Evolutionary conservation across 2,888 invertebrate species (phyloP).

Genomic region (Gerosis bhagava): DNA sequence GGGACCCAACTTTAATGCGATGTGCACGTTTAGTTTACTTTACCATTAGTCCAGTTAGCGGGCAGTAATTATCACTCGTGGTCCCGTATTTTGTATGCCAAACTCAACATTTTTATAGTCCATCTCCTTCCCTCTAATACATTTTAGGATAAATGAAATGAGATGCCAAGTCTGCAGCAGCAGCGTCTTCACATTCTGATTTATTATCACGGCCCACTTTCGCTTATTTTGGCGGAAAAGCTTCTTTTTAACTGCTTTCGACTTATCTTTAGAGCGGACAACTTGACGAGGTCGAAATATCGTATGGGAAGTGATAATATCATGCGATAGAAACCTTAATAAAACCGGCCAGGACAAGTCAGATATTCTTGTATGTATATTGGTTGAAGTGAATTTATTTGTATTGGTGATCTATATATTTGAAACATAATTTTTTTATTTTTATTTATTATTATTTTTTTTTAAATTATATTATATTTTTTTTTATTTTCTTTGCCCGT

Average conservation of each 20-base stretch:
- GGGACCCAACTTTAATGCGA: background rate
- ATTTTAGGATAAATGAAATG: background rate
- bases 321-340: too few species aligned
- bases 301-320: too few species aligned
- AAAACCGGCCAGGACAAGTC: too few species aligned
- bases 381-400: too few species aligned
- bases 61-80: constrained; percentile 50
- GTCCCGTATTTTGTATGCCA: constrained; percentile 32
- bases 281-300: too few species aligned
- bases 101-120: constrained; percentile 26
- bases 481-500: too few species aligned
- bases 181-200: constrained; percentile 5
- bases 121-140: background rate
- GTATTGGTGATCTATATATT: too few species aligned
- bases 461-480: too few species aligned
- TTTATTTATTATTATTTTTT: too few species aligned
- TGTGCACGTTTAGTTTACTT: constrained; percentile 36
- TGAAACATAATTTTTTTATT: too few species aligned
- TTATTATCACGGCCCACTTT: constrained; percentile 21
- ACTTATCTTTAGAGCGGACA: too few species aligned
- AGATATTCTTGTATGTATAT: too few species aligned
- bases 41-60: constrained; percentile 52
- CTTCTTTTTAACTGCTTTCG: background rate
- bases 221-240: constrained; percentile 16
- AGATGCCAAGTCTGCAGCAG: background rate